Base-by-base conservation (phyloP, 2,888 invertebrate species). In the Gandaritis pyraliata region DNA sequence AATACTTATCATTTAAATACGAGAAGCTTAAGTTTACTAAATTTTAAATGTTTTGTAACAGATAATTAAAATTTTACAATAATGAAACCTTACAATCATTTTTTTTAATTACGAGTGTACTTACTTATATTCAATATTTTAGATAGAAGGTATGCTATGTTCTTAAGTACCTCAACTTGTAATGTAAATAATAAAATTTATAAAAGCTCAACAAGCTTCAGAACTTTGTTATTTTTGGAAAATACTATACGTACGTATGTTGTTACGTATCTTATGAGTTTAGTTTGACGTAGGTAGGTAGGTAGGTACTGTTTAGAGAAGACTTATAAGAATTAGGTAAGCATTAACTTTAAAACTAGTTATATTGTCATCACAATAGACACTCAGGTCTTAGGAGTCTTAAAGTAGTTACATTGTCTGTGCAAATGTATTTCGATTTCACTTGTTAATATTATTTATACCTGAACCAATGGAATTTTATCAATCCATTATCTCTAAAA, bases 331-430 rank as follows among this genome's bases (percentile, higher is more conserved):
- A 59, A 66, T 45, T 52, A 33, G n/a, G 5, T 64, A 66, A 8
- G 54, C 49, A 61, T 63, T 64, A 61, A 66, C 67, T 61, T 71
- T 78, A 76, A 73, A 70, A 72, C 79, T 83, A 82, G 47, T 68
- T 64, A 79, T 85, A 85, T 86, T 85, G 85, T 85, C 85, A 82
- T 81, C 85, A 83, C 80, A 77, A 74, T 71, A 76, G 75, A 74
- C 69, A 47, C 66, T 47, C 45, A 29, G 49, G 45, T 63, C 65
- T 61, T 51, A 45, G 66, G 66, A 65, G 65, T 65, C 69, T 66
- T 66, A 55, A 59, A 63, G 55, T 54, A 57, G 56, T 73, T 72
- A 70, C 74, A 73, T 72, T 73, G 66, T 50, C 64, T 57, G 70
- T 72, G 73, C 70, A 67, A 60, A 69, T 71, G 74, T 72, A 68